Evolutionary conservation across 2,797 vertebrate genomes (phyloP).

Genomic region (Lacerta viridis): DNA sequence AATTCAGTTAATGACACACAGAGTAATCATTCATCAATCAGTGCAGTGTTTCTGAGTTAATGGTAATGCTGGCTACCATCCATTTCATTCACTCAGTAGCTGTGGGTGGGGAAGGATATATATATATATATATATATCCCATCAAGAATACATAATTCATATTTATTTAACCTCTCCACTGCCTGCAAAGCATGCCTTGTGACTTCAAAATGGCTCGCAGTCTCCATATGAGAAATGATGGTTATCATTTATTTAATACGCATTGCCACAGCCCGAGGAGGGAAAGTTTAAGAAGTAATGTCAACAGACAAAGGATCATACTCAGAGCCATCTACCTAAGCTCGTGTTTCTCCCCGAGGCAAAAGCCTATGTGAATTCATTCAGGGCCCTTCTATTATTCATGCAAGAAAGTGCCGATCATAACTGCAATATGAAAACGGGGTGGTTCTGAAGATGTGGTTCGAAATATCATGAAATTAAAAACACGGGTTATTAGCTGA

Average conservation of each 20-base stretch:
- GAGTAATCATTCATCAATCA: constrained; percentile 15
- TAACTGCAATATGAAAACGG: constrained; percentile 71
- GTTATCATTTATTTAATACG: constrained; percentile 88
- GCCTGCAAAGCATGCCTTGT: constrained; percentile 67
- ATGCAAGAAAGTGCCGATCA: constrained; percentile 74
- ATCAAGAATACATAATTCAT: constrained; percentile 67
- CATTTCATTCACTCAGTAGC: constrained; percentile 25
- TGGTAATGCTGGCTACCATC: constrained; percentile 3
- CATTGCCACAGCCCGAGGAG: constrained; percentile 74
- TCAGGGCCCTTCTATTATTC: constrained; percentile 76
- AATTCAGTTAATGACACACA: not conserved
- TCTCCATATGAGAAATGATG: constrained; percentile 70
- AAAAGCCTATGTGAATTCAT: constrained; percentile 82
- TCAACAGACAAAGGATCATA: constrained; percentile 89
- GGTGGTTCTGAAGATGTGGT: constrained; percentile 41
- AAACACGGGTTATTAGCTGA: constrained; percentile 75
- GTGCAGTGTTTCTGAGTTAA: constrained; percentile 19
- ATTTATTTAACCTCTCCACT: constrained; percentile 80
- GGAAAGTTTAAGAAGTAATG: constrained; percentile 84
- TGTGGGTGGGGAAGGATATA: fast-evolving
- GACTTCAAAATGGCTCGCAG: constrained; percentile 51
- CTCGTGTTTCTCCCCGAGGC: constrained; percentile 81
- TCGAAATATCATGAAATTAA: constrained; percentile 76
- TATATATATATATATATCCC: not conserved
- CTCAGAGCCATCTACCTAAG: constrained; percentile 81